Conservation (phyloP, 2,113 vertebrate genomes). For the Petrocephalus microphthalmus region DNA sequence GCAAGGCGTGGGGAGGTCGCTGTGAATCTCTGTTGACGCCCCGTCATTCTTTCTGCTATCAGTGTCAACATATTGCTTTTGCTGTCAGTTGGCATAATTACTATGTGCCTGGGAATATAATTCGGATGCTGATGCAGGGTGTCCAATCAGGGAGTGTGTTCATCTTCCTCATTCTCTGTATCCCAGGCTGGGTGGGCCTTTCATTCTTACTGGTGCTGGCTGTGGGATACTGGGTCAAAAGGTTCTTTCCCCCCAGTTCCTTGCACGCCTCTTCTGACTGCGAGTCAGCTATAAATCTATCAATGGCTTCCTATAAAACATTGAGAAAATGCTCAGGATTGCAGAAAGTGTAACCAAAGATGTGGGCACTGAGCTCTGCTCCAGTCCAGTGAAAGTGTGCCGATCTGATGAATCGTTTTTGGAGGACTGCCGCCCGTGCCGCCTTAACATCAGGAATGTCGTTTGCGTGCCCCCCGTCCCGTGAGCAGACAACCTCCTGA, state of each 20-base stretch:
- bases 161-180: background rate
- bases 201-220: background rate
- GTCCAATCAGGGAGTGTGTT: background rate
- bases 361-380: background rate
- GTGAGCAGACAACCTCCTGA: background rate
- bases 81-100: conserved; percentile 20
- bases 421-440: background rate
- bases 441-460: background rate
- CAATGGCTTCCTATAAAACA: conserved; percentile 5
- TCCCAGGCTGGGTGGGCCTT: background rate
- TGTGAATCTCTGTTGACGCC: background rate
- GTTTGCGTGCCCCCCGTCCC: background rate
- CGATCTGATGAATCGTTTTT: background rate
- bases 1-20: background rate
- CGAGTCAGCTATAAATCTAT: background rate
- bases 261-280: background rate
- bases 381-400: background rate
- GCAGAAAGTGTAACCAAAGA: background rate
- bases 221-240: background rate
- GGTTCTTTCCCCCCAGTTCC: background rate
- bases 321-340: background rate
- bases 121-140: background rate
- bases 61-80: background rate
- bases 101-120: conserved; percentile 24
- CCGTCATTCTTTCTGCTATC: background rate